These are phyloP conservation scores for Florisuga fusca DNA, from an alignment of 2,797 vertebrate species.

Conservation along the genomic window DNA sequence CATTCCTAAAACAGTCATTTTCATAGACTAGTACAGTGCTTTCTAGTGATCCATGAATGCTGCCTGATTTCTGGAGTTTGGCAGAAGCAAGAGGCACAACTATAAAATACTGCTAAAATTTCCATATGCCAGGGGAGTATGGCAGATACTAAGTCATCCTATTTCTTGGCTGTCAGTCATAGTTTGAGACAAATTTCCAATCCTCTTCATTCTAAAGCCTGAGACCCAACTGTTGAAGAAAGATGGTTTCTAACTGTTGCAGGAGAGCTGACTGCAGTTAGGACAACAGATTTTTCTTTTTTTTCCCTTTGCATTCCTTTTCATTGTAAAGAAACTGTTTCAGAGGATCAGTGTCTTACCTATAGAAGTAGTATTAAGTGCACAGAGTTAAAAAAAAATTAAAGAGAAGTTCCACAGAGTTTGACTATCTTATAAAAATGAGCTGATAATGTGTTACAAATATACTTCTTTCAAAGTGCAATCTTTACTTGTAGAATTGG, in stretches of 20 bases:
- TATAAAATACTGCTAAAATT: neutral
- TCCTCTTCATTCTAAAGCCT: neutral
- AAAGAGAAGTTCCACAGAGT: neutral
- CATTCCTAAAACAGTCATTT: neutral
- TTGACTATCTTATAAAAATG: neutral
- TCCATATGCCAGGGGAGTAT: neutral
- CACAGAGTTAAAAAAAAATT: neutral
- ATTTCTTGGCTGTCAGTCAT: neutral
- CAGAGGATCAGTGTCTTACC: neutral
- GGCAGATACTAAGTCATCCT: neutral
- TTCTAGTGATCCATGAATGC: neutral
- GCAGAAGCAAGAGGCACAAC: neutral
- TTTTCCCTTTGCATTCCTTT: neutral
- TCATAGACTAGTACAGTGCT: neutral
- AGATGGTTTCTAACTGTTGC: neutral
- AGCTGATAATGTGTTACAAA: neutral
- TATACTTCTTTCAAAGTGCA: rapidly evolving
- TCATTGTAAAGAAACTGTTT: neutral
- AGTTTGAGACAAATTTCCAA: neutral
- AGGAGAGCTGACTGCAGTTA: neutral
- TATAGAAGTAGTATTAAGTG: neutral
- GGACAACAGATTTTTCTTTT: neutral
- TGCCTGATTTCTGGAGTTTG: neutral
- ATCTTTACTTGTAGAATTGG: neutral
- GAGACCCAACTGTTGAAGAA: neutral